phyloP scores from a whole-genome alignment of 2,888 invertebrate species.

The Aphodius sticticus region DNA sequence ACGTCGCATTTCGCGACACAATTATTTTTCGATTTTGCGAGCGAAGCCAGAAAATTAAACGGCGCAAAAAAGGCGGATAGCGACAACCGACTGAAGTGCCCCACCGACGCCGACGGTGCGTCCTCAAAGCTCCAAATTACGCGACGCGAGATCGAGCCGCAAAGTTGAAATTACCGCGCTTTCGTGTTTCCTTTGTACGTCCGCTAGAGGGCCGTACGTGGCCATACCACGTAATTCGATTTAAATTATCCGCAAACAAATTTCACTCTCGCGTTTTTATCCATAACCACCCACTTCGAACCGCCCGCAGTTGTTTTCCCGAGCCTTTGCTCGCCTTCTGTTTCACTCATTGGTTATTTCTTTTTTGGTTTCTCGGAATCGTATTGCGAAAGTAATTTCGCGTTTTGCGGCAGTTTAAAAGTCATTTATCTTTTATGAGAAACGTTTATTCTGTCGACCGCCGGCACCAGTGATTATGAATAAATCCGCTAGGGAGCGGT shows the following conservation, averaged over 20 bases:
- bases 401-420: background rate
- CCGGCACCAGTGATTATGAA: background rate
- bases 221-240: background rate
- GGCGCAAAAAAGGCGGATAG: background rate
- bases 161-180: conserved; percentile 4
- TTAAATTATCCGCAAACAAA: conserved; percentile 4
- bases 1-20: background rate
- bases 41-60: background rate
- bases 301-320: background rate
- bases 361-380: background rate
- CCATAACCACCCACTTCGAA: background rate
- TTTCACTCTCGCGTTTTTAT: background rate
- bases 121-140: background rate
- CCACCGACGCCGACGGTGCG: background rate
- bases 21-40: conserved; percentile 4
- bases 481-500: background rate
- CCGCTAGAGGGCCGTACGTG: background rate
- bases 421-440: background rate
- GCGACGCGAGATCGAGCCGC: background rate
- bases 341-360: background rate
- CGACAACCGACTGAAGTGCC: background rate
- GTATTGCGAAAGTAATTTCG: background rate
- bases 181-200: background rate
- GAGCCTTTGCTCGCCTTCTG: too few relatives aligned
- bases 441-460: background rate